Percentiles rank a stretch among this genome's conserved stretches.
Evolutionary conservation across 2,113 vertebrate genomes (phyloP).

Genomic region (Anguilla japonica): DNA sequence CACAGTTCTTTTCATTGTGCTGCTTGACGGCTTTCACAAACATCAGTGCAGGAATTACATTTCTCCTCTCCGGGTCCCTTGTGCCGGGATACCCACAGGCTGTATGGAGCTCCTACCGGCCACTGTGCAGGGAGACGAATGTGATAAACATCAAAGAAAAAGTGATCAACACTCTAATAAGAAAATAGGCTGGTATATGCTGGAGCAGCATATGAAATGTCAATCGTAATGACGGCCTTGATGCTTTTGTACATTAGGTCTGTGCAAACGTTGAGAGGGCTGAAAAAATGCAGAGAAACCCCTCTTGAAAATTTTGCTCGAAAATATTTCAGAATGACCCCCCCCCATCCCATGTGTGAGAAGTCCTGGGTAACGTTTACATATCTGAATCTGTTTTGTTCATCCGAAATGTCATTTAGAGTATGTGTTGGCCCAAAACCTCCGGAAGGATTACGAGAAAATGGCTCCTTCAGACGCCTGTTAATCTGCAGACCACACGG

Average conservation of each 20-base stretch:
- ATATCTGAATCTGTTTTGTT: background rate
- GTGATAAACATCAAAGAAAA: background rate
- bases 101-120: background rate
- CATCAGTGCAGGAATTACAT: background rate
- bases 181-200: background rate
- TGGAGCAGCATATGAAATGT: background rate
- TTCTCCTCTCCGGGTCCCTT: background rate
- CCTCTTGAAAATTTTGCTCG: background rate
- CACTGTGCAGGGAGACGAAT: background rate
- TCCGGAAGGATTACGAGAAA: background rate
- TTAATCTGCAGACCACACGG: background rate
- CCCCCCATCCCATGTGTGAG: background rate
- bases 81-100: background rate
- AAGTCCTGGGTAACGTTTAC: background rate
- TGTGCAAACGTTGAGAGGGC: background rate
- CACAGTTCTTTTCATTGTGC: background rate
- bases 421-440: background rate
- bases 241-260: background rate
- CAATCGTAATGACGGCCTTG: background rate
- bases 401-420: background rate
- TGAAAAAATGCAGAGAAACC: background rate
- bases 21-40: background rate
- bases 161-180: background rate
- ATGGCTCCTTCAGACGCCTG: background rate
- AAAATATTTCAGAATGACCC: background rate